Base-by-base conservation (phyloP, 2,888 invertebrate species). In the Drosophila imparisetae region DNA sequence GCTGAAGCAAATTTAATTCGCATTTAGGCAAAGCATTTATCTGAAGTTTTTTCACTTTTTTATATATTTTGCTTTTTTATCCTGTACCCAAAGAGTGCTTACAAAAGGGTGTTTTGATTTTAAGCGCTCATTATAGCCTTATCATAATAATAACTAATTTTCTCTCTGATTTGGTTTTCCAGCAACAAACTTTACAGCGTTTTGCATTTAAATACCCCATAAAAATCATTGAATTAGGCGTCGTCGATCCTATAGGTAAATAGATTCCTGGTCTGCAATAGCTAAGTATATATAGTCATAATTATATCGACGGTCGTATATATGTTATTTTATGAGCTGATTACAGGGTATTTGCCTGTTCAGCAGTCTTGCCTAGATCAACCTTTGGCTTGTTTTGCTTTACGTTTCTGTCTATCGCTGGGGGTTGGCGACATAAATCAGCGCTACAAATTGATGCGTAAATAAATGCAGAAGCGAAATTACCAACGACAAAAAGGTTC, bases 381-480 rank as follows among this genome's bases (percentile, higher is more conserved):
- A 0, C 8, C n/a, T 36, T 5, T 34, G 36, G 30, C 61, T 48
- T 57, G 18, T 58, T 59, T 48, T 36, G 34, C n/a, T 50, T 42
- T 54, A 42, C 52, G 42, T 65, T 50, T 59, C 54, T 58, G 48
- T 72, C 62, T 55, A 61, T 34, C 13, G 52, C 50, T 65, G 57
- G 38, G 68, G 34, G 50, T 52, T 48, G 86, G 84, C 67, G 87
- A 84, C 89, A 86, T 89, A 86, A 86, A 86, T 86, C 85, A 86
- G 84, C 53, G 84, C 87, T 72, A 78, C 78, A 86, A 86, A 84
- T 89, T 89, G 85, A 84, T 84, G 85, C 87, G 77, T 89, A 86
- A 89, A 84, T 86, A 89, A 86, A 89, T 75, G 69, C 52, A 58
- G 34, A 72, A 66, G 48, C 38, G 24, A 49, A 59, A 49, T 57